Percentiles rank a stretch among this genome's conserved stretches.
These are phyloP conservation scores for Acyrthosiphon pisum DNA, from an alignment of 1,140 invertebrate genomes.

Conservation along the genomic window DNA sequence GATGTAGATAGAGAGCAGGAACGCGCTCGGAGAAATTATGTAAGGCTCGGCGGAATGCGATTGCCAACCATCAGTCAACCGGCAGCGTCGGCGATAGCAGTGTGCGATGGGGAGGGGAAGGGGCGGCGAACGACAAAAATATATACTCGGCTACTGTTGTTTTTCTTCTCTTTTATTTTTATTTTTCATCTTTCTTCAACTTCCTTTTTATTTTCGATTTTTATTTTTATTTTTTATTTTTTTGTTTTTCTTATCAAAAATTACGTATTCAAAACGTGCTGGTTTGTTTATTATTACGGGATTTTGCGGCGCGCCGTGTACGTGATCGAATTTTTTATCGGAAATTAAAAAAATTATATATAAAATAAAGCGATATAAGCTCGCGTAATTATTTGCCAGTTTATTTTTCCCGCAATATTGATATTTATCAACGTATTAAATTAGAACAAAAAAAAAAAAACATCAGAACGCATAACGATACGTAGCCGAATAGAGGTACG, in stretches of 20 bases:
- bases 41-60: conserved; percentile 5
- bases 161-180: not conserved
- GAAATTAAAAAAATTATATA: conserved; percentile 35
- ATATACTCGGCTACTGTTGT: not conserved
- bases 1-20: not conserved
- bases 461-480: not conserved
- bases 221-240: not conserved
- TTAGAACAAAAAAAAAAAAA: not conserved
- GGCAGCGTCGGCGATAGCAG: not conserved
- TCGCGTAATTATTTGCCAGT: not conserved
- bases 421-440: conserved; percentile 15
- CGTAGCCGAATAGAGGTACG: not conserved
- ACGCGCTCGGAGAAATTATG: not conserved
- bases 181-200: not conserved
- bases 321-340: conserved; percentile 30
- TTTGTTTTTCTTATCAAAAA: conserved; percentile 29
- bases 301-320: not conserved
- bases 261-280: conserved; percentile 43
- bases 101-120: not conserved
- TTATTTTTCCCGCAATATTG: not conserved
- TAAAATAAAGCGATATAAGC: not conserved
- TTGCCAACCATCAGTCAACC: conserved; percentile 32
- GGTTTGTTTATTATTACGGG: conserved; percentile 39
- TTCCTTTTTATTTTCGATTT: not conserved
- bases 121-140: not conserved